Evolutionary conservation across 2,113 vertebrate genomes (phyloP), one percentile per base, ranked within the genome.

Genomic region (Laterallus jamaicensis): DNA sequence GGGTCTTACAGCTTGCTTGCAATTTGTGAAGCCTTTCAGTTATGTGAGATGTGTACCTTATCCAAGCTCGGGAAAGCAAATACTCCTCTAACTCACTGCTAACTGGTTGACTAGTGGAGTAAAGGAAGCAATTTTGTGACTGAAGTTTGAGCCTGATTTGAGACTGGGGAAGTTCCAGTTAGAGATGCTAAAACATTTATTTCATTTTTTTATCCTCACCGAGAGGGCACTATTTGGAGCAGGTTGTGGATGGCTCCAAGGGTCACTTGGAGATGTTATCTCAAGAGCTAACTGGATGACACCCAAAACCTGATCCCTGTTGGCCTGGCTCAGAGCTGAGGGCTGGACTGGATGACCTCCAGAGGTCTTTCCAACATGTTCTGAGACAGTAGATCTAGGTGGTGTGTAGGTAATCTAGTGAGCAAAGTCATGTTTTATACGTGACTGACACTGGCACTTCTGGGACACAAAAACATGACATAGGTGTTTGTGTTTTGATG

Each of bases 371-470:
- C 39, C n/a, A 66, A 21, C 9, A 4, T 4, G 10, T 76, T 86
- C 44, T 40, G 29, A 20, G 64, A 76, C 42, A 47, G 1, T 67
- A 29, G 60, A 22, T 26, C 52, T 32, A 11, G 28, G 11, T 44
- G 17, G 20, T 25, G 17, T 3, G n/a, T 19, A 31, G 20, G 26
- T 79, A 40, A 14, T 60, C 44, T 47, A 8, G 37, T 28, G n/a
- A 64, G n/a, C 54, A 16, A 42, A 50, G 64, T 52, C 16, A 6
- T 14, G 32, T 26, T 62, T 78, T 52, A 13, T 25, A 28, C 0
- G 0, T 40, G 40, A 29, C 42, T 60, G 29, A 28, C 10, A 4
- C 22, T 31, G 55, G 14, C 5, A 1, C 12, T 75, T 59, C 37
- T 52, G 83, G 40, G 58, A 24, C 20, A 17, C 35, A 20, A 16